phyloP scores from a whole-genome alignment of 2,113 vertebrate species.

The Opisthocomus hoazin region DNA sequence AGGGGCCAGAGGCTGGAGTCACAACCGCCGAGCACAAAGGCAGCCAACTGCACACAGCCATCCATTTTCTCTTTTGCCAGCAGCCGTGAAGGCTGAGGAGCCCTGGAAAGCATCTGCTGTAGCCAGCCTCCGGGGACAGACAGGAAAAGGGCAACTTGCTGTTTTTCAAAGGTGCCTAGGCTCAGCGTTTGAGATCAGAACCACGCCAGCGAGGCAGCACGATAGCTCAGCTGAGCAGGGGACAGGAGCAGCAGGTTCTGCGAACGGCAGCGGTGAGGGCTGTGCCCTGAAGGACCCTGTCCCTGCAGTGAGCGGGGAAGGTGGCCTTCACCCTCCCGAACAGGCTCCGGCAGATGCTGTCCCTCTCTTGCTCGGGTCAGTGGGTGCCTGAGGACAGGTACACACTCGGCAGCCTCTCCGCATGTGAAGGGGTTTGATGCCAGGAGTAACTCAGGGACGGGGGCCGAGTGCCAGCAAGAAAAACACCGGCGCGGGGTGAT shows the following conservation, averaged over 20 bases:
- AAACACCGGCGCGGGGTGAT: not conserved
- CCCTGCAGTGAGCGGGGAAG: accelerated
- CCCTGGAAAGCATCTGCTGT: not conserved
- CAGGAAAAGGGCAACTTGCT: not conserved
- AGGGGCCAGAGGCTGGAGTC: not conserved
- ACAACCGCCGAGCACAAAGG: not conserved
- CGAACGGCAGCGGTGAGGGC: not conserved
- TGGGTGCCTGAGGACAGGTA: not conserved
- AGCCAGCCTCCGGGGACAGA: not conserved
- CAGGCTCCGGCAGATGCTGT: not conserved
- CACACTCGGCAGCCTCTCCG: not conserved
- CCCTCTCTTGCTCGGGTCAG: not conserved
- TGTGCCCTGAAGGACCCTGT: not conserved
- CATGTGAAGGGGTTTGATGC: not conserved
- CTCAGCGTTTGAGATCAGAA: not conserved
- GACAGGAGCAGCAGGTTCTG: not conserved
- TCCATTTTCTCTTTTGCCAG: not conserved
- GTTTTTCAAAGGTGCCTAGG: not conserved
- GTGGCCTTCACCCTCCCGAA: not conserved
- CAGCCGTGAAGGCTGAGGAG: not conserved
- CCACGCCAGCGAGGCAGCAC: not conserved
- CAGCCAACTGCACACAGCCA: not conserved
- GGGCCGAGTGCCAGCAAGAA: not conserved
- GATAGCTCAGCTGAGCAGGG: not conserved
- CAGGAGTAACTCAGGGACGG: not conserved